Evolutionary conservation across 1,140 invertebrate species (phyloP), one percentile per base, ranked within the genome.

Genomic region (Choristoneura fumiferana): DNA sequence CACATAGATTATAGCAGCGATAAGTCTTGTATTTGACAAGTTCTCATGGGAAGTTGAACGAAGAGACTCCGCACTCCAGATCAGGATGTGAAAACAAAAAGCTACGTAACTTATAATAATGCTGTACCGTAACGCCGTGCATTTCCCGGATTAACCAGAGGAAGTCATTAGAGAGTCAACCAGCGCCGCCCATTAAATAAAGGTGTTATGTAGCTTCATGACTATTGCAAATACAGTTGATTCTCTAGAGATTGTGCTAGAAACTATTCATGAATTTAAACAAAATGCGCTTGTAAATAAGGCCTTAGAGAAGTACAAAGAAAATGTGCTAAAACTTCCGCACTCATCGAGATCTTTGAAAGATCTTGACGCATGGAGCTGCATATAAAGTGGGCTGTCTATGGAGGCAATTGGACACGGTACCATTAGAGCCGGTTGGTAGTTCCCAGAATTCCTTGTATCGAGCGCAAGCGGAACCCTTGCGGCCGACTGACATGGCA

Each of bases 81-180:
- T 49, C 33, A 49, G 57, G 37, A 55, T 60, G 59, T 56, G 33
- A 59, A 64, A 58, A 58, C 55, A 54, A 57, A 52, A 43, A 49
- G 43, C 18, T n/a, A 29, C 43, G 43, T 33, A 49, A 49, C 43
- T 49, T 22, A 49, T 49, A 49, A 49, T 49, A 29, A 49, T 49
- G n/a, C 22, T 15, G 18, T 49, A 49, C 43, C 17, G 43, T 29
- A 22, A 49, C 43, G 43, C 43, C 22, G 22, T 15, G 43, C 43
- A 49, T 77, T 78, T 74, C 74, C 74, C 71, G 69, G 63, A 69
- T 69, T 73, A 70, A 67, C 67, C 66, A 65, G 60, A 71, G 73
- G 73, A 82, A 79, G 66, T 75, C 75, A 76, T 82, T 82, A 79
- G 60, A 58, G 64, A 82, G 74, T 73, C 65, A 64, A 72, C 73